Evolutionary conservation across 1,140 invertebrate species (phyloP), one percentile per base, ranked within the genome.

Genomic region (Zelostemma sp.): DNA sequence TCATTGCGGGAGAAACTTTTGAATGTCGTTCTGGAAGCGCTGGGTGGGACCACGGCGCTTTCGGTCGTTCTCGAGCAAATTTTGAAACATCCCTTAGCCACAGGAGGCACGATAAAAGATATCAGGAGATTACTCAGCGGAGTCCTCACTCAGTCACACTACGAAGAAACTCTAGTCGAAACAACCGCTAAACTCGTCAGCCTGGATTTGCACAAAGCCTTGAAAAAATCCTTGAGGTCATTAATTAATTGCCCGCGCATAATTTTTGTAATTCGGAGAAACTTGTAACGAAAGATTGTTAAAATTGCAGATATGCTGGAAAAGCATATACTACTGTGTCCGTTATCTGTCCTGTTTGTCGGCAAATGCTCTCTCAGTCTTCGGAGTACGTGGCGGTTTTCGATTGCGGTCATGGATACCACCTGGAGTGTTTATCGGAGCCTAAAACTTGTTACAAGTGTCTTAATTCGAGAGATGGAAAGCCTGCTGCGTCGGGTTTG

Each of bases 141-240:
- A n/a, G 84, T 86, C 11, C 72, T 86, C 11, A 80, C 77, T 12
- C 83, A 85, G 57, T 84, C 84, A 12, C 73, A 76, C 38, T 86
- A 86, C 11, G 84, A 86, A 55, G 81, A 86, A 78, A 78, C 81
- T 49, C 71, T 85, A 19, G 81, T 86, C 12, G 81, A 86, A 72
- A 82, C 83, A 16, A 85, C 83, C 15, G 75, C 82, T 2, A 80
- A 78, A 68, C 70, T 86, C 51, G 82, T 85, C 9, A 84, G 83
- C 55, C 49, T 84, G 12, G 84, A 86, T 55, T 72, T 86, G 33
- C 84, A 86, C 55, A 75, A 83, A 41, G 73, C 77, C 49, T 54
- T 85, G 4, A 83, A 84, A 74, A 79, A 76, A 56, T 67, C 79
- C 11, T 72, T 85, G 15, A 81, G 75, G 83, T 83, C 77, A 76